A percentile compares a stretch with the other conserved stretches of the same genome.
Conservation (phyloP, 2,888 invertebrate genomes). For the Ceramica pisi region DNA sequence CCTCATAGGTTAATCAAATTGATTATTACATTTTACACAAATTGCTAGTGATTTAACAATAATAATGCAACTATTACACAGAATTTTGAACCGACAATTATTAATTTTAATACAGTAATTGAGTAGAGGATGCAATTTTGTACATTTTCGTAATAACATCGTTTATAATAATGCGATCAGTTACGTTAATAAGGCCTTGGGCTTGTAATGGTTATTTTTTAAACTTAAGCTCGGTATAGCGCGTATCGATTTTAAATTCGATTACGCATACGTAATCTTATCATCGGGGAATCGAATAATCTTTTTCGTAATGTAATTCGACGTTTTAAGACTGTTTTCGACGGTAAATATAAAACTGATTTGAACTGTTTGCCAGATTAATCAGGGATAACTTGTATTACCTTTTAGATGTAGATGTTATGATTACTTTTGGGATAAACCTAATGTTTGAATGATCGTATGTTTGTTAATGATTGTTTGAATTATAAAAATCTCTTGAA, state of each 20-base stretch:
- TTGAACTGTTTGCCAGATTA: not conserved
- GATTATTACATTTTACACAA: constrained; percentile 42
- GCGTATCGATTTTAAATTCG: constrained; percentile 33
- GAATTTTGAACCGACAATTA: constrained; percentile 48
- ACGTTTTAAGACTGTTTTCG: not conserved
- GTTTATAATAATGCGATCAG: constrained; percentile 39
- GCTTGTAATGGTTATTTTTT: constrained; percentile 16
- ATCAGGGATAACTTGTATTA: not conserved
- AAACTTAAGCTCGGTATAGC: not conserved
- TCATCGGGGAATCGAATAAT: not conserved
- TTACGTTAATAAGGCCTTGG: constrained; percentile 48
- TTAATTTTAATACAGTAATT: constrained; percentile 55
- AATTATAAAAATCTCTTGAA: too few relatives aligned
- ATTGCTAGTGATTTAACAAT: constrained; percentile 45
- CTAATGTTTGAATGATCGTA: too few relatives aligned
- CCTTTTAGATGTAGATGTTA: not conserved
- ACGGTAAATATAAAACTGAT: not conserved
- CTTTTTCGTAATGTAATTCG: not conserved
- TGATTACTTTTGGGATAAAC: too few relatives aligned
- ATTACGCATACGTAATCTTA: constrained; percentile 21
- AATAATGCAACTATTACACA: constrained; percentile 48
- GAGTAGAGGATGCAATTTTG: constrained; percentile 45
- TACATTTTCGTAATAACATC: constrained; percentile 38
- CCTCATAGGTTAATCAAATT: constrained; percentile 31
- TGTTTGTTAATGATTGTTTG: too few relatives aligned